These are phyloP conservation scores for Slavum lentiscoides DNA, from an alignment of 2,888 invertebrate species.

Conservation along the genomic window DNA sequence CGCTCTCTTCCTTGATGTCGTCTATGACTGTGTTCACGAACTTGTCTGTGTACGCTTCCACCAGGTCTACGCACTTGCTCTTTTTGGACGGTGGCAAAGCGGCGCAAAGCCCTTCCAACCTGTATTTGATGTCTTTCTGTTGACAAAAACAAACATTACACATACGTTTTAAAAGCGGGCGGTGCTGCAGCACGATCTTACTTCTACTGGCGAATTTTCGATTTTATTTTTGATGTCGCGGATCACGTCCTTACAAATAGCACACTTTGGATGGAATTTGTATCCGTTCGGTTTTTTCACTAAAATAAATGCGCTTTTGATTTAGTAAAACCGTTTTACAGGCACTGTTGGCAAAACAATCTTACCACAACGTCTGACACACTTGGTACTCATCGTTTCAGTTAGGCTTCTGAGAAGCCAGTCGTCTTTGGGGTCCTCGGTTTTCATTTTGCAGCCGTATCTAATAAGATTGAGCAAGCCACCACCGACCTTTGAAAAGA, in stretches of 20 bases:
- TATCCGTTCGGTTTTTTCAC: not conserved
- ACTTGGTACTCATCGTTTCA: not conserved
- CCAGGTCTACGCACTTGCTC: slow-evolving; percentile 2
- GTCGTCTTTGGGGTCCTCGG: not conserved
- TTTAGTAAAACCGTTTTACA: no score
- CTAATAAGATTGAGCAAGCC: not conserved
- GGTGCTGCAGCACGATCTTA: not conserved
- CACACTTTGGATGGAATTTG: slow-evolving; percentile 37
- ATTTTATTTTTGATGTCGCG: slow-evolving; percentile 33
- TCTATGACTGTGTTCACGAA: slow-evolving; percentile 19
- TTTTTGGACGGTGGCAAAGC: slow-evolving; percentile 1
- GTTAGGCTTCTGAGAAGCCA: slow-evolving; percentile 6
- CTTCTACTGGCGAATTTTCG: slow-evolving; percentile 23
- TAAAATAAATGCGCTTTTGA: not conserved
- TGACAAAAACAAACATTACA: not conserved
- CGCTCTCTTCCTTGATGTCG: not conserved
- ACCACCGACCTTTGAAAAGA: not conserved
- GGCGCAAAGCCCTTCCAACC: slow-evolving; percentile 33
- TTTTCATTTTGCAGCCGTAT: not conserved
- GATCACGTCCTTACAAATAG: slow-evolving; percentile 33
- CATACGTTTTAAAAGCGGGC: not conserved
- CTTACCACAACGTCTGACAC: not conserved
- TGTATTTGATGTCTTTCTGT: slow-evolving; percentile 6
- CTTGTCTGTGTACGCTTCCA: slow-evolving; percentile 14
- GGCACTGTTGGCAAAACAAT: not conserved